Base-by-base conservation (phyloP, 2,888 invertebrate genomes). In the Choreutis nemorana region DNA sequence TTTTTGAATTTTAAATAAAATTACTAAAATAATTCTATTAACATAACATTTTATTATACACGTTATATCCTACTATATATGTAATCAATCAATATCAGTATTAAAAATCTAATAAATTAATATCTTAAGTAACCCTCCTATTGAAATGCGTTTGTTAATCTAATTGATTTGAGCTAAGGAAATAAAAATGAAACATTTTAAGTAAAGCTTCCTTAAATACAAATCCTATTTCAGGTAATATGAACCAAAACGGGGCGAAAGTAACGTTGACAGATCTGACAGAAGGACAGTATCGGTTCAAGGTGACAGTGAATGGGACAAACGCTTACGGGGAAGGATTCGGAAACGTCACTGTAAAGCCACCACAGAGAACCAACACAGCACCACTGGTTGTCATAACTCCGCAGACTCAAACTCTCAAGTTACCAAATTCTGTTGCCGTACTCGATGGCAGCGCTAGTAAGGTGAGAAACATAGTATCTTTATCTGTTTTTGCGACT, bases 281-380 rank as follows among this genome's bases (percentile, higher is more conserved):
- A 0, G 90, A 91, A 58, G 97, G 97, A 1, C 73, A 91, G 31
- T 97, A 96, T 61, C 86, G 87, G 5, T 95, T 97, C 58, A 92
- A 92, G 64, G 72, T 80, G 41, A 86, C 87, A 2, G 96, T 94
- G 0, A 90, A 89, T n/a, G 90, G 88, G 4, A 85, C 86, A 1
- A 84, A 81, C 40, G 84, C 87, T 1, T 89, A 86, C 46, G 93
- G 93, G 2, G 90, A 90, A 55, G 87, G 91, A 0, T 87, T 86
- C 43, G 94, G 93, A 1, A 96, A 96, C 58, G 91, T 97, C 2
- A 94, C 93, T 0, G 96, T 97, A 8, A 56, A 90, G 42, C 91
- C 94, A 50, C 91, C 90, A 18, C 87, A 89, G 34, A 80, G 94
- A 32, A 86, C 87, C 32, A 97, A 97, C 64, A 85, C 86, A 38